Evolutionary conservation across 2,888 invertebrate genomes (phyloP), one percentile per base, ranked within the genome.

Genomic region (Papilio demoleus): DNA sequence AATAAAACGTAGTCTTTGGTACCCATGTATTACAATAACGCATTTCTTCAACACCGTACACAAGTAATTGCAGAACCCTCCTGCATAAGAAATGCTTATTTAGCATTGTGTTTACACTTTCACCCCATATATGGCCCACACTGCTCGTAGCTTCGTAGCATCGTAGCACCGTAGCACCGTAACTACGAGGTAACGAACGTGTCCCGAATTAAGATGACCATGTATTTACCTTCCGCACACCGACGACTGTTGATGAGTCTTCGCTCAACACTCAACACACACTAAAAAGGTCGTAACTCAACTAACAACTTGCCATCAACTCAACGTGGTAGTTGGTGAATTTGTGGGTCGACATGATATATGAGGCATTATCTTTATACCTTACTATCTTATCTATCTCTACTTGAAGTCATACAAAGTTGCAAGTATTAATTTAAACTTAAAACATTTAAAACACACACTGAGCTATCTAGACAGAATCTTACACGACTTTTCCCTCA

Each of bases 131-230:
- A 31, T n/a, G 14, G n/a, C 31, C n/a, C 4, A 17, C 53, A n/a
- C 24, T 27, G 31, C 53, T 56, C 53, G 27, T 53, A 31, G 8
- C 27, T 4, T 24, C n/a, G 14, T 27, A 27, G 27, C 19, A 9
- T 53, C 53, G 31, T 56, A 47, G 47, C 47, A n/a, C n/a, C n/a
- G n/a, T n/a, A n/a, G n/a, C n/a, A n/a, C 17, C 45, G 24, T 61
- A 31, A 12, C 61, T 61, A 61, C 61, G 14, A 14, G 24, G 63
- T 63, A 50, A 50, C 47, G 63, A 63, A 63, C 63, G 63, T 50
- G 47, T 22, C 34, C 47, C 22, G 63, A 63, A 63, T 63, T 47
- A 36, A 47, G 36, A 63, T 45, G 47, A 47, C 63, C 22, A 47
- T 22, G 4, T 63, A 63, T 63, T 63, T 47, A 36, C 63, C 34